Evolutionary conservation across 2,888 invertebrate genomes (phyloP).

Genomic region (Mesochorus sp.): DNA sequence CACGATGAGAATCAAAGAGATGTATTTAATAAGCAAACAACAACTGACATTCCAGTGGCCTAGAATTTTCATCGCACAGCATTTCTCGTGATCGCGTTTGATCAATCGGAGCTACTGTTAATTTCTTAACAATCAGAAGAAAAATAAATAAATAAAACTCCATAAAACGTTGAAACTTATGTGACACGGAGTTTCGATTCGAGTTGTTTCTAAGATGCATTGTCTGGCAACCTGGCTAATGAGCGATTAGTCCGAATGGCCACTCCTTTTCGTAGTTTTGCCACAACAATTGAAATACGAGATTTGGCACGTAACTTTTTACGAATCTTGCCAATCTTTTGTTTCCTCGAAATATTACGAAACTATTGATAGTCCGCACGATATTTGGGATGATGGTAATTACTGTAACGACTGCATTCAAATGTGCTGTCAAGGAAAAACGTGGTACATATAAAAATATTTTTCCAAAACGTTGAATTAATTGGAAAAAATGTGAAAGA

Average conservation of each 20-base stretch:
- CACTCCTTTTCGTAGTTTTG: background rate
- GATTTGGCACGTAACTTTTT: constrained; percentile 12
- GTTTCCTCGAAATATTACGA: background rate
- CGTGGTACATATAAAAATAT: no score
- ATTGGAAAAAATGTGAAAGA: no score
- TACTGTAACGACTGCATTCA: background rate
- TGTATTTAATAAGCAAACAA: background rate
- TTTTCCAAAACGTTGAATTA: no score
- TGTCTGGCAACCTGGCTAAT: constrained; percentile 7
- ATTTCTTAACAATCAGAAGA: background rate
- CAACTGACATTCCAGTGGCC: constrained; percentile 41
- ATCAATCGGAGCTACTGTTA: background rate
- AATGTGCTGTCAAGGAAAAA: background rate
- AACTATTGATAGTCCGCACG: background rate
- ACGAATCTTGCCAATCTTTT: constrained; percentile 11
- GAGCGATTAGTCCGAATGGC: constrained; percentile 15
- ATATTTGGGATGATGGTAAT: background rate
- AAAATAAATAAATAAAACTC: no score
- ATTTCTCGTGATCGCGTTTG: constrained; percentile 24
- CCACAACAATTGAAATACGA: constrained; percentile 1
- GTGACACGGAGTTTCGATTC: background rate
- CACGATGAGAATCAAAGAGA: background rate
- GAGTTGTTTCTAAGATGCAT: background rate
- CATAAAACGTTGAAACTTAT: background rate
- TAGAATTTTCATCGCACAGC: constrained; percentile 47